Evolutionary conservation across 2,113 vertebrate genomes (phyloP).

Genomic region (human): GRCh38 chrX:153418001-153418500

Average conservation of each 20-base stretch:
- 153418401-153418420: neutral
- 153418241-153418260: neutral
- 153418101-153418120: neutral
- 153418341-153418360: conserved; percentile 52
- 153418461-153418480: neutral
- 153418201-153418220: neutral
- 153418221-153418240: neutral
- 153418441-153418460: too few relatives aligned
- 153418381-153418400: neutral
- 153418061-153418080: neutral
- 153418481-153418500: neutral
- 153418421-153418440: neutral
- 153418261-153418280: neutral
- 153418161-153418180: neutral
- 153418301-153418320: neutral
- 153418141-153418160: neutral
- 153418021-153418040: neutral
- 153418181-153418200: neutral
- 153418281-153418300: neutral
- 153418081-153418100: neutral
- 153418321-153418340: conserved; percentile 42
- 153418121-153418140: neutral
- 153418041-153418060: neutral
- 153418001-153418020: neutral
- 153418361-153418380: neutral